Evolutionary conservation across 2,113 vertebrate species (phyloP), one percentile per base, ranked within the genome.

Genomic region (Entelurus aequoreus): DNA sequence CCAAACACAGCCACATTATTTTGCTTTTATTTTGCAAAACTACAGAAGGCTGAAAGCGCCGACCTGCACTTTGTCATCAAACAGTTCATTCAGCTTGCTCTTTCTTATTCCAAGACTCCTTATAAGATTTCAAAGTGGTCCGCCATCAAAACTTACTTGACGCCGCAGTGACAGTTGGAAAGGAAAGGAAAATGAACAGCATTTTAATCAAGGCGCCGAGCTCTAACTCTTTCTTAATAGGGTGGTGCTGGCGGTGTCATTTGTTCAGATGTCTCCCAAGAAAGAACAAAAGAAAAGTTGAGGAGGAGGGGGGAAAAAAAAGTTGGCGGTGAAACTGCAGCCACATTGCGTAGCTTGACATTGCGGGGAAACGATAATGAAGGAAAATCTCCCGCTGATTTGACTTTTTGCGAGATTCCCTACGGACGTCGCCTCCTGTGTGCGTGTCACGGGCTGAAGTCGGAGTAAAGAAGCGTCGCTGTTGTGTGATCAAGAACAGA

Each of bases 301-400:
- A 61, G 12, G 16, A 40, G 48, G 38, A 53, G 60, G 55, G 49
- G 7, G 9, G 21, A 37, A 72, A 66, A 49, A 19, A 71, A 69
- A 57, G 48, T 52, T 60, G 13, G 54, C n/a, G 40, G 65, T 54
- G 42, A 73, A 66, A 57, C 44, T 66, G 19, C 48, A 52, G 60
- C 52, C 50, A 5, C 35, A 70, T 63, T 62, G 57, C 54, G 63
- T 55, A 54, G 55, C 19, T 55, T 66, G 73, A 56, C 42, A 58
- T 21, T 15, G 57, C 54, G 40, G 53, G 47, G 63, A 66, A 71
- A 48, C 71, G 66, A 72, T 84, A 78, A 87, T 78, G 74, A 86
- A 75, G 58, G 67, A 72, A 63, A 76, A 74, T 76, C 74, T 80
- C 77, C 68, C 60, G 68, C 63, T 76, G 81, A 80, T 85, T 82